Base-by-base conservation (phyloP, 2,797 vertebrate species). In the Lindbergichthys nudifrons region DNA sequence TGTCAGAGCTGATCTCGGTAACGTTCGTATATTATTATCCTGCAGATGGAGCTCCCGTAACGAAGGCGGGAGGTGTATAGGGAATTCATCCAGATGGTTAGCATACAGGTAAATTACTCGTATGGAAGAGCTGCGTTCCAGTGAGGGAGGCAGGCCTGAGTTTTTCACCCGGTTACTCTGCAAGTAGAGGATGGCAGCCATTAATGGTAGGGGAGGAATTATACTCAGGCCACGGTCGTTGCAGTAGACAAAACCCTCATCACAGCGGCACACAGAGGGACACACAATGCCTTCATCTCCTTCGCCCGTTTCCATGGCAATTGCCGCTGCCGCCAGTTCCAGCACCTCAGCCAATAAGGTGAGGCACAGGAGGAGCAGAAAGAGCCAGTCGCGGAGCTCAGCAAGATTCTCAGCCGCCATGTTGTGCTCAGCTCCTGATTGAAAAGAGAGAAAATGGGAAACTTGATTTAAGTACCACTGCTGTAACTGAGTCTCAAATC, bases 151-250 rank as follows among this genome's bases (percentile, higher is more conserved):
- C 83, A 99, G 92, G 10, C 98, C 98, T 0, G 96, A 94, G 0
- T 97, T 98, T 53, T 92, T 95, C 86, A 98, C 96, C 19, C 95
- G 96, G 91, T 99, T 99, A 93, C 98, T 99, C 87, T 99, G 98
- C n/a, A 99, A 92, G 95, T 98, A 99, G 8, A 99, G 96, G 41
- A 97, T 97, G 65, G 97, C 97, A 69, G 97, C 97, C 0, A 95
- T 96, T 1, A 96, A 83, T 0, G 98, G 98, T 68, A 99, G 94
- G 0, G 96, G 88, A 4, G 98, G 98, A 39, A 98, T 94, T 71
- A 97, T 88, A 18, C 96, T 96, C 26, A 99, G 88, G 0, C 96
- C 97, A 18, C 98, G 96, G 94, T 99, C 97, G 0, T 98, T 98
- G 95, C 97, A 99, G 92, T 99, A 99, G 85, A 99, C 95, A 78